These are phyloP conservation scores for Cyanoramphus novaezelandiae DNA, from an alignment of 2,113 vertebrate species.

Conservation along the genomic window DNA sequence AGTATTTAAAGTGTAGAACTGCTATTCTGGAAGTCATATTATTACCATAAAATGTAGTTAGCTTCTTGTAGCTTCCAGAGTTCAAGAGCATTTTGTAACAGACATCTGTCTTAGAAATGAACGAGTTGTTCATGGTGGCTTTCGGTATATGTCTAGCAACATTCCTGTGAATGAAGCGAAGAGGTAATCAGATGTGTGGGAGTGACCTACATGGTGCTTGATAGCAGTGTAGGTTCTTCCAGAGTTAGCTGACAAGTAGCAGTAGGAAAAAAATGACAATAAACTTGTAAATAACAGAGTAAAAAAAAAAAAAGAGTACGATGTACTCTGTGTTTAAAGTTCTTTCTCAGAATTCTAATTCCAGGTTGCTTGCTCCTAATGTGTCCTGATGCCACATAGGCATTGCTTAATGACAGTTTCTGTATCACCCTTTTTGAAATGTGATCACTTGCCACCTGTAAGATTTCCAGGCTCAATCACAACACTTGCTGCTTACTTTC, in stretches of 20 bases:
- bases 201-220: neutral
- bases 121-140: neutral
- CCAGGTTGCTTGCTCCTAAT: neutral
- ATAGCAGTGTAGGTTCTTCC: neutral
- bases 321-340: neutral
- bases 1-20: neutral
- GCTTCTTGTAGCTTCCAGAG: neutral
- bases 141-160: neutral
- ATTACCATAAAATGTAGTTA: neutral
- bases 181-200: neutral
- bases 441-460: neutral
- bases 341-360: neutral
- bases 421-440: neutral
- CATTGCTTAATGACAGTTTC: neutral
- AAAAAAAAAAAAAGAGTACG: neutral
- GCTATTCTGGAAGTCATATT: neutral
- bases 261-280: neutral
- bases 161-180: neutral
- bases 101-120: neutral
- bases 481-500: neutral
- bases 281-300: neutral
- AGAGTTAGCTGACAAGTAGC: neutral
- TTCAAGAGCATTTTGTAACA: neutral
- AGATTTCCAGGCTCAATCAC: neutral
- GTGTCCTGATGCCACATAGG: neutral